phyloP scores from a whole-genome alignment of 2,113 vertebrate species.

The Brachionichthys hirsutus region DNA sequence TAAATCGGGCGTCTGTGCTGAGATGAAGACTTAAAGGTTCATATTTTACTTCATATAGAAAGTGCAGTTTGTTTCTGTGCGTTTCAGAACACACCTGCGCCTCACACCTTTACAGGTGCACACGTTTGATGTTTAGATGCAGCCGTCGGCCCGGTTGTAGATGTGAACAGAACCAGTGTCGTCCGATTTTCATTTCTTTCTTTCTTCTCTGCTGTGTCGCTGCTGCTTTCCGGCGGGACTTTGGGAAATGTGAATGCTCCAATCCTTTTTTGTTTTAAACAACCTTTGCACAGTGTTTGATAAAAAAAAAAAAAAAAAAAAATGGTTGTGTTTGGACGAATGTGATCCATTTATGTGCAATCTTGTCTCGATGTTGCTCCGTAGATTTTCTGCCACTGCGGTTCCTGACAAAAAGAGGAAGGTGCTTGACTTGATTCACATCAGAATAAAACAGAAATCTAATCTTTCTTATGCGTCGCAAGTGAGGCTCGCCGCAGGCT shows the following conservation, averaged over 20 bases:
- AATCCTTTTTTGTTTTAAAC: conserved; percentile 42
- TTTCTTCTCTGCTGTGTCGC: conserved; percentile 16
- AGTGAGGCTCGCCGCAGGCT: conserved; percentile 21
- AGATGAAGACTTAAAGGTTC: conserved; percentile 19
- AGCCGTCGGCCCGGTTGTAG: too few relatives aligned
- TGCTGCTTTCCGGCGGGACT: conserved; percentile 42
- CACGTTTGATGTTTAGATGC: too few relatives aligned
- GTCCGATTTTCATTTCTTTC: conserved; percentile 14
- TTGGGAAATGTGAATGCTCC: conserved; percentile 64
- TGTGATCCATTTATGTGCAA: conserved; percentile 43
- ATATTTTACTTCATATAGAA: conserved; percentile 47
- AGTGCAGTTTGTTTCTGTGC: conserved; percentile 48
- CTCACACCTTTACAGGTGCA: conserved; percentile 45
- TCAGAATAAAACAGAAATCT: neutral
- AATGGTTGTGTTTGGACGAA: conserved; percentile 42
- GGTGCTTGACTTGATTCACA: conserved; percentile 31
- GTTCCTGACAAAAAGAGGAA: conserved; percentile 38
- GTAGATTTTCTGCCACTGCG: conserved; percentile 36
- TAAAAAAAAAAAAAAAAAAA: too few relatives aligned
- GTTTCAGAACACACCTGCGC: conserved; percentile 49
- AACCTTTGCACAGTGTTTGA: conserved; percentile 67
- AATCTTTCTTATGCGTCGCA: conserved; percentile 15
- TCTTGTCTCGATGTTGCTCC: conserved; percentile 41
- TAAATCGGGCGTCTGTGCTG: conserved; percentile 19
- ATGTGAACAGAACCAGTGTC: conserved; percentile 19